A percentile compares a stretch with the other conserved stretches of the same genome.
Conservation (phyloP, 2,113 vertebrate genomes). For the Aramus guarauna region DNA sequence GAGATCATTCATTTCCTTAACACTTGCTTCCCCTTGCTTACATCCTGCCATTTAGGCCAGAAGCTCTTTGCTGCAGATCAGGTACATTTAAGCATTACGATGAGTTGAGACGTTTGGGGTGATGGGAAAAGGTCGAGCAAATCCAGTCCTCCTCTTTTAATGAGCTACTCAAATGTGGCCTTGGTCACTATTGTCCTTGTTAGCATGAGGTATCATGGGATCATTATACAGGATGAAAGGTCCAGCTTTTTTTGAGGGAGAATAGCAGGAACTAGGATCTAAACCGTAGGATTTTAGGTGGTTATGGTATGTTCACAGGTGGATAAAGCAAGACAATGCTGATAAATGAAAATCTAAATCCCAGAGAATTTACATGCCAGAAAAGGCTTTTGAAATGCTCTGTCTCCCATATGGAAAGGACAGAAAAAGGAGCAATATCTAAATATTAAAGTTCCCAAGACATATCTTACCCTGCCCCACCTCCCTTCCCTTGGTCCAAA, state of each 20-base stretch:
- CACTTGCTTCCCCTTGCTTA: background rate
- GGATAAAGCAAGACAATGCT: background rate
- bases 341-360: background rate
- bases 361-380: background rate
- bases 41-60: background rate
- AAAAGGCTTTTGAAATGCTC: background rate
- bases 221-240: background rate
- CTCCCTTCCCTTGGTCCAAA: background rate
- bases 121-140: background rate
- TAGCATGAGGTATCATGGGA: background rate
- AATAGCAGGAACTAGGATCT: background rate
- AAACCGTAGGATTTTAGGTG: background rate
- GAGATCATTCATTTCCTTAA: background rate
- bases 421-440: background rate
- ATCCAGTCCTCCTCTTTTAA: background rate
- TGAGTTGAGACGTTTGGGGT: background rate
- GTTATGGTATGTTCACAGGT: background rate
- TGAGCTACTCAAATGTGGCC: background rate
- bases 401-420: background rate
- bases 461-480: rapidly evolving
- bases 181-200: background rate
- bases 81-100: background rate
- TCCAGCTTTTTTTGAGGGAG: background rate
- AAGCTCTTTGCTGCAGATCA: background rate
- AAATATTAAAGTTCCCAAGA: background rate